Base-by-base conservation (phyloP, 2,888 invertebrate species). In the Panzeria rudis region DNA sequence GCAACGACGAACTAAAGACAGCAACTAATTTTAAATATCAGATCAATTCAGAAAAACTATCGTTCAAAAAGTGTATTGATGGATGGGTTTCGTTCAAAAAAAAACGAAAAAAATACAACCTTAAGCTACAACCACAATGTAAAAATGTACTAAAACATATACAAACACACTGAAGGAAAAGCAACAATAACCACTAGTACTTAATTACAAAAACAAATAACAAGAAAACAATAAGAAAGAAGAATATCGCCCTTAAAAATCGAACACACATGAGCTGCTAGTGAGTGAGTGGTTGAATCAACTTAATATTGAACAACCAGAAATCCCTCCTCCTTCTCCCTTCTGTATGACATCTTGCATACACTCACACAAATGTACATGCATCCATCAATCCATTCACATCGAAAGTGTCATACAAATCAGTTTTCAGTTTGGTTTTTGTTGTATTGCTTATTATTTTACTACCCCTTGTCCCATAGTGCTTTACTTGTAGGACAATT, bases 1-100 rank as follows among this genome's bases (percentile, higher is more conserved):
- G 90, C 89, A 91, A 89, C 92, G 90, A 89, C 89, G 92, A 92
- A 90, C 90, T 89, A 89, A 91, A 90, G 90, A 91, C 89, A 89
- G 90, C 91, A 90, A 92, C 92, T 92, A 92, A 90, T 90, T 91
- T 89, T 88, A 79, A 80, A 88, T 87, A 87, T 88, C 90, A 89
- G 90, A 88, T 88, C 87, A 88, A 88, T 88, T 89, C 89, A 87
- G 86, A 89, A 89, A 85, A 85, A 85, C 85, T 85, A 85, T 85
- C 69, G 78, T 76, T 77, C 80, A 38, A 72, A 79, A 80, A 69
- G 79, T 76, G 73, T 87, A 86, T 87, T 83, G 86, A 86, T 87
- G 87, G 86, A 61, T 77, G 68, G 52, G 50, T 69, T 71, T 71
- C 66, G 73, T 80, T 80, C 1, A 56, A 64, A 68, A 50, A 76